Base-by-base conservation (phyloP, 1,140 invertebrate genomes). In the Saxidomus purpurata region DNA sequence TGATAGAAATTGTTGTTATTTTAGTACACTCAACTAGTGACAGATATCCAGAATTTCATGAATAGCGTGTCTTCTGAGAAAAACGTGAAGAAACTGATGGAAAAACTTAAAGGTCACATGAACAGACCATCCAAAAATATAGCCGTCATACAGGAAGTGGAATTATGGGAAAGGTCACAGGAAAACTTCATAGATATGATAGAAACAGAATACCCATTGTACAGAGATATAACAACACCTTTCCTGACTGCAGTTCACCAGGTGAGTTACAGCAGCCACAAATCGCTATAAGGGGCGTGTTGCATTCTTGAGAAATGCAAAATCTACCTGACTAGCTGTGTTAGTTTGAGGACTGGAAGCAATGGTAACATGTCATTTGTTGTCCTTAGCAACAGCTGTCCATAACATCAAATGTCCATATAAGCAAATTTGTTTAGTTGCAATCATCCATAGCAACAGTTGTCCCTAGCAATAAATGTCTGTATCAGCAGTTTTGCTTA, bases 151-250 rank as follows among this genome's bases (percentile, higher is more conserved):
- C 63, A 89, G 76, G 77, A 92, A 91, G 36, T 92, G 38, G 69
- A 87, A 61, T 83, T 82, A 31, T 94, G 94, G 94, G 94, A 94
- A 83, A 90, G 71, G 19, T 93, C 92, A 9, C 76, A 91, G 1
- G 74, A 91, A n/a, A 89, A 90, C 31, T 95, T 94, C 81, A 69
- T 94, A 17, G 38, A 91, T 11, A 91, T 79, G 19, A 82, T 95
- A 38, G 80, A 92, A 1, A 49, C 59, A 17, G 84, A 92, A 1
- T 95, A 92, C 79, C 92, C 93, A 0, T 59, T 90, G 34, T 95
- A 94, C 74, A 91, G 69, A 52, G 95, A 95, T 81, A 82, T 95
- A 13, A 84, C 92, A 6, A 89, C 83, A n/a, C 95, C 95, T 11
- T 93, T 94, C 80, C 71, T 90, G 31, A 34, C 92, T 1, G 92